phyloP scores from a whole-genome alignment of 2,888 invertebrate species.

The Aphidius colemani region DNA sequence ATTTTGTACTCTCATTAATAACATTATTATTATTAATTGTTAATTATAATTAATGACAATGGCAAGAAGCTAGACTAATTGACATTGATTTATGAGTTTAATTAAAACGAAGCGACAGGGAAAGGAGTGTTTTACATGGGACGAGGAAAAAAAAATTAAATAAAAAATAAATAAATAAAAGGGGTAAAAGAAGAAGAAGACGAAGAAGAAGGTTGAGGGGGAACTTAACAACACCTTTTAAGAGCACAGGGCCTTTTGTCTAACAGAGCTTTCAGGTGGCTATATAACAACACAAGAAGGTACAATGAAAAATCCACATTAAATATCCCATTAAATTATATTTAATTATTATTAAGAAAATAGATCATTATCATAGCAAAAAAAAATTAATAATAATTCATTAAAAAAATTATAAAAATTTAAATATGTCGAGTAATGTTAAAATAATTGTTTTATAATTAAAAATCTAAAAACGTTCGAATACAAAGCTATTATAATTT shows the following conservation, averaged over 20 bases:
- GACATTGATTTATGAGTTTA: slow-evolving; percentile 60
- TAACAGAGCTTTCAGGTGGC: slow-evolving; percentile 13
- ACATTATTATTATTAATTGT: slow-evolving; percentile 55
- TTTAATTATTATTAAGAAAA: not conserved
- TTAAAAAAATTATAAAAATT: not conserved
- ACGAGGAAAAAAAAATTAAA: not conserved
- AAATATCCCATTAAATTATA: slow-evolving; percentile 9
- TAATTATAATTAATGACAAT: slow-evolving; percentile 55
- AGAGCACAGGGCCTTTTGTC: slow-evolving; percentile 24
- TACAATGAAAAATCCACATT: slow-evolving; percentile 8
- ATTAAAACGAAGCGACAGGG: slow-evolving; percentile 52
- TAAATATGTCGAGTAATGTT: not conserved
- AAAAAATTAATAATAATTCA: too few species aligned
- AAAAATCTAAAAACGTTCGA: too few species aligned
- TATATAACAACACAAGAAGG: slow-evolving; percentile 4
- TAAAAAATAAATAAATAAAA: too few species aligned
- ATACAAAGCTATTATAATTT: too few species aligned
- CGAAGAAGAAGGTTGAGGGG: slow-evolving; percentile 36
- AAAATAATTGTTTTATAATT: too few species aligned
- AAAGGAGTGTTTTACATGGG: slow-evolving; percentile 48
- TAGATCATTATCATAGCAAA: slow-evolving; percentile 1
- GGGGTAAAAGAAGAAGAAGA: not conserved
- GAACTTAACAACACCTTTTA: slow-evolving; percentile 54
- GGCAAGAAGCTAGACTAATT: slow-evolving; percentile 45
- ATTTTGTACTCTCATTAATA: slow-evolving; percentile 20